Conservation (phyloP, 2,113 vertebrate species). For the Trinectes maculatus region DNA sequence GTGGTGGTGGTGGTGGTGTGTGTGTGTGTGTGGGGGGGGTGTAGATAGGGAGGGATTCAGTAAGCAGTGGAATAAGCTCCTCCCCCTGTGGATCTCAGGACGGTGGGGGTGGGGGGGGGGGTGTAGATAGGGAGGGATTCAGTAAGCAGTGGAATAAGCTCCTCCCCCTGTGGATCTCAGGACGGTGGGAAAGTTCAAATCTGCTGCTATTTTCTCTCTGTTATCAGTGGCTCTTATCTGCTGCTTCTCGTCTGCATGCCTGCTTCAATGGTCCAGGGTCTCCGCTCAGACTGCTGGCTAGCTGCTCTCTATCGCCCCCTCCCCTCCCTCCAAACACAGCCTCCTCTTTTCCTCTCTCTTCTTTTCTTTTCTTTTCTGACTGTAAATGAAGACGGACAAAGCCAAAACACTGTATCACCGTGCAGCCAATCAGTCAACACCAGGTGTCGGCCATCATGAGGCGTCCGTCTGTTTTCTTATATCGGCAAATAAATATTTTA, state of each 20-base stretch:
- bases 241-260: constrained; percentile 88
- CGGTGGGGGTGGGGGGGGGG: not conserved
- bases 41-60: constrained; percentile 71
- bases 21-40: constrained; percentile 4
- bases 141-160: constrained; percentile 68
- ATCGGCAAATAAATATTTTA: too few species aligned
- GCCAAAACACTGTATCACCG: too few species aligned
- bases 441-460: too few species aligned
- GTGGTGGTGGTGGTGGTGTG: not conserved
- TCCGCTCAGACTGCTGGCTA: constrained; percentile 78
- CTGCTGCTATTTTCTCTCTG: constrained; percentile 97
- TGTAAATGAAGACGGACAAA: too few species aligned
- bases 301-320: constrained; percentile 52
- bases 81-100: constrained; percentile 21
- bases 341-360: constrained; percentile 12
- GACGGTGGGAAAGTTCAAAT: constrained; percentile 94
- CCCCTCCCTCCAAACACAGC: constrained; percentile 17
- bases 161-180: constrained; percentile 71
- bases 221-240: constrained; percentile 90
- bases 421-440: too few species aligned
- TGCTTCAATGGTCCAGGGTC: constrained; percentile 88
- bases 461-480: too few species aligned
- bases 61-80: constrained; percentile 69
- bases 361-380: not conserved
- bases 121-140: constrained; percentile 69